Conservation (phyloP, 2,797 vertebrate species). For the Gymnocypris eckloni region DNA sequence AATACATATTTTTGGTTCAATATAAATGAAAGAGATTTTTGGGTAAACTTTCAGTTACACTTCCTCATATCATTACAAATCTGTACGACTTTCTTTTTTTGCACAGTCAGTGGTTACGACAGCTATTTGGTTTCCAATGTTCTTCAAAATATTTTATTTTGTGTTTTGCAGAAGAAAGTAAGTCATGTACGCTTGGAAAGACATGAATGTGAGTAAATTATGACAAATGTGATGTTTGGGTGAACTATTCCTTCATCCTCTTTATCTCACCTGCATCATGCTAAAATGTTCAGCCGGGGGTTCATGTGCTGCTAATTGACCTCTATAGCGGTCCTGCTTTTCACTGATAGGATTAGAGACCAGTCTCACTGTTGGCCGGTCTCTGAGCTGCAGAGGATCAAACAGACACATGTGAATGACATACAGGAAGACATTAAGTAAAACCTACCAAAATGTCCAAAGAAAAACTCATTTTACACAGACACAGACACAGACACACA, state of each 20-base stretch:
- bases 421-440: neutral
- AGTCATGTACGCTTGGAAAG: neutral
- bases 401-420: neutral
- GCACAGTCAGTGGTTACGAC: neutral
- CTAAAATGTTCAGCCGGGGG: slow-evolving; percentile 13
- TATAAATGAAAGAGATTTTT: neutral
- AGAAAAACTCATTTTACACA: neutral
- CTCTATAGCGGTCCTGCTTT: slow-evolving; percentile 59
- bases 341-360: slow-evolving; percentile 55
- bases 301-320: slow-evolving; percentile 14
- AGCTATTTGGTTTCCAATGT: neutral
- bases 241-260: neutral
- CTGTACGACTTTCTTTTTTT: neutral
- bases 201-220: neutral
- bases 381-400: slow-evolving; percentile 47
- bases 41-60: neutral
- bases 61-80: neutral
- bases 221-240: neutral
- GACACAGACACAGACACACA: neutral
- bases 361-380: slow-evolving; percentile 41
- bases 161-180: neutral
- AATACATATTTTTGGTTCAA: neutral
- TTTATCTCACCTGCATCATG: slow-evolving; percentile 52
- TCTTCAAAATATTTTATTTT: neutral
- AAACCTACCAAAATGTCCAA: neutral